phyloP scores from a whole-genome alignment of 2,113 vertebrate genomes.

The Nycticryphes semicollaris region DNA sequence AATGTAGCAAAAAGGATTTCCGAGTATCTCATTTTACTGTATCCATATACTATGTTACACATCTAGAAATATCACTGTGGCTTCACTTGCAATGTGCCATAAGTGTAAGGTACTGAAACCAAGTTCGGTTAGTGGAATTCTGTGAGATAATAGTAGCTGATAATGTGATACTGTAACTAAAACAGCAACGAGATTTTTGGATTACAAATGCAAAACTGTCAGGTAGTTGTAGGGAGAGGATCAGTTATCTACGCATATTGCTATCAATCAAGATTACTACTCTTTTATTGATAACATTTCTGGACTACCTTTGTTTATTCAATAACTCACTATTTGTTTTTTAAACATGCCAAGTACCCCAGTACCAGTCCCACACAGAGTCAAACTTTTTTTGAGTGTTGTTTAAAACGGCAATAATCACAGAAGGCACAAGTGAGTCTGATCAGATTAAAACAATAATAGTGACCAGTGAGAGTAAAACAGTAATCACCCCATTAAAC shows the following conservation, averaged over 20 bases:
- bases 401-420: not conserved
- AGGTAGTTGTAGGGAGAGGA: not conserved
- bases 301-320: not conserved
- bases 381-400: not conserved
- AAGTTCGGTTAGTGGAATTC: not conserved
- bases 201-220: not conserved
- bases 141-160: not conserved
- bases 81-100: not conserved
- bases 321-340: not conserved
- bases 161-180: not conserved
- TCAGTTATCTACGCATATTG: not conserved
- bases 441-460: not conserved
- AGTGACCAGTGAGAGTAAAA: not conserved
- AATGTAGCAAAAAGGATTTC: not conserved
- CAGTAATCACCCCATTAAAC: not conserved
- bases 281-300: not conserved
- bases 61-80: not conserved
- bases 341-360: not conserved
- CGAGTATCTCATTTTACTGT: not conserved
- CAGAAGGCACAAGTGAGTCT: not conserved
- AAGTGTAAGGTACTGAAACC: not conserved
- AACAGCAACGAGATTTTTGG: not conserved
- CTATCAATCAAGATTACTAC: not conserved
- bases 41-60: not conserved
- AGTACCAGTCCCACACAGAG: not conserved